Base-by-base conservation (phyloP, 2,113 vertebrate genomes). In the Chamaetylas fuelleborni region DNA sequence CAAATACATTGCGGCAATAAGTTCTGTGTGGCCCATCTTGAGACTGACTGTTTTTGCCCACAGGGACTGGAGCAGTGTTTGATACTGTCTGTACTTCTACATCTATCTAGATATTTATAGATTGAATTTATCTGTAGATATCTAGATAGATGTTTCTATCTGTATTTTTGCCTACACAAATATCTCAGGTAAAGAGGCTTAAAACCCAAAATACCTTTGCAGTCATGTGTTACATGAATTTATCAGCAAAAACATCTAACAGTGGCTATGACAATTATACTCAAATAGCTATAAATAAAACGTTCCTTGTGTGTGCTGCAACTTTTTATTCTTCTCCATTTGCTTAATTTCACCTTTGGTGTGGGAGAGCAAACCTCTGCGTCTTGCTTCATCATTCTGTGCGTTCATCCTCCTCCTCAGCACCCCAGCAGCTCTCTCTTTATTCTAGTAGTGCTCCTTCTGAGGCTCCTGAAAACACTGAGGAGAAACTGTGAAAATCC, bases 351-450 rank as follows among this genome's bases (percentile, higher is more conserved):
- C 53, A 53, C 73, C 17, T 85, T 73, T 54, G 19, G 8, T 24
- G 8, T 40, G 33, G 36, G 66, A 67, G 56, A 70, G 70, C 58
- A 67, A 40, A 31, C 66, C 40, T 69, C 1, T 19, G 1, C 24
- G 28, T 47, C 51, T 61, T 56, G 18, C 40, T 74, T 58, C 1
- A 2, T 34, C 6, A 7, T 45, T 74, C 42, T 11, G 6, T 31
- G n/a, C 0, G 0, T 34, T 78, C 48, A 5, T 54, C 56, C 12
- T 80, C 57, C 83, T 74, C 6, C 42, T 58, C 14, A 10, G 66
- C 40, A 19, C 18, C 19, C 26, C 36, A 38, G 73, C 33, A 69
- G 24, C 50, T 60, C 16, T 29, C 10, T 1, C 47, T 57, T 33
- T 11, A 47, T 73, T 83, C 69, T 36, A 58, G 57, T 29, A 54